Percentiles rank a stretch among this genome's conserved stretches.
These are phyloP conservation scores for Oscheius sp. DNA, from an alignment of 1,140 invertebrate genomes.

Conservation along the genomic window DNA sequence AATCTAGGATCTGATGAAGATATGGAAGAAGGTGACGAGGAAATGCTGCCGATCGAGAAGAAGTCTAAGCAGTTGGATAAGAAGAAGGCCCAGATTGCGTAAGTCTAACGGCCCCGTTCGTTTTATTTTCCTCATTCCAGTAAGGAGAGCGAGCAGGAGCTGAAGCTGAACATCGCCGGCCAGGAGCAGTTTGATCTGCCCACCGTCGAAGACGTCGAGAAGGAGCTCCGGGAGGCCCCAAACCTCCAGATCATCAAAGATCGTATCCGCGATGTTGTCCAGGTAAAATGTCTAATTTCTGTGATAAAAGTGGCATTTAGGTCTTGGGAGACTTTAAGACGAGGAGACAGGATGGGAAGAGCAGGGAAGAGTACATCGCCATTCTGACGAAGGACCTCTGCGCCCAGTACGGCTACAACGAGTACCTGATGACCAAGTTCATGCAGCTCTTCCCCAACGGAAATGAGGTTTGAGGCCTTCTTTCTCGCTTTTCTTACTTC, in stretches of 20 bases:
- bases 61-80: slow-evolving; percentile 76
- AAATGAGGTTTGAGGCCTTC: slow-evolving; percentile 48
- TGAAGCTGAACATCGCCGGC: slow-evolving; percentile 63
- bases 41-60: slow-evolving; percentile 79
- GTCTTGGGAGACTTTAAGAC: slow-evolving; percentile 85
- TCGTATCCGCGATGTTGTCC: slow-evolving; percentile 71
- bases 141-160: slow-evolving; percentile 71
- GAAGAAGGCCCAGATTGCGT: slow-evolving; percentile 71
- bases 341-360: slow-evolving; percentile 72
- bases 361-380: slow-evolving; percentile 74
- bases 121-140: slow-evolving; percentile 61
- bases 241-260: slow-evolving; percentile 69
- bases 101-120: slow-evolving; percentile 44
- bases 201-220: slow-evolving; percentile 42
- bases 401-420: slow-evolving; percentile 91
- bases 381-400: slow-evolving; percentile 74
- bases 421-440: slow-evolving; percentile 87
- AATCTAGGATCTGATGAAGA: slow-evolving; percentile 4
- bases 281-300: slow-evolving; percentile 56
- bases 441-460: slow-evolving; percentile 82
- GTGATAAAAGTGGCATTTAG: slow-evolving; percentile 49
- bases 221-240: slow-evolving; percentile 68
- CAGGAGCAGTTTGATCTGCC: slow-evolving; percentile 61
- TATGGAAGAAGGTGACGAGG: slow-evolving; percentile 31
- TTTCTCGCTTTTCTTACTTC: slow-evolving; percentile 17